phyloP scores from a whole-genome alignment of 2,797 vertebrate genomes.

The Danio tinwini region DNA sequence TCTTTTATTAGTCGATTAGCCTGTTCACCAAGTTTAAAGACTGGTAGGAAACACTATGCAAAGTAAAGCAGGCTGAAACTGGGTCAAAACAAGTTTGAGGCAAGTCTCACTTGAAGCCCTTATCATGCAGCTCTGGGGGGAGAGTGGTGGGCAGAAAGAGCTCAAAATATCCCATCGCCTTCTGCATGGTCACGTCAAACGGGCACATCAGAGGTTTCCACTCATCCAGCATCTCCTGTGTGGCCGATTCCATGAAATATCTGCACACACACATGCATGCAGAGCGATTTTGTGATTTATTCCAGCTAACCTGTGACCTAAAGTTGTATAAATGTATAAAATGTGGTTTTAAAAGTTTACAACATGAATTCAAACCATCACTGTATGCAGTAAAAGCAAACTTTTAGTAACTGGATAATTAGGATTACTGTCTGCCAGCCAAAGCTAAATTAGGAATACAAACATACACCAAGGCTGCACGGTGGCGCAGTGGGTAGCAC shows the following conservation, averaged over 20 bases:
- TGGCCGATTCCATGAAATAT: constrained; percentile 91
- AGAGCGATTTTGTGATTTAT: not conserved
- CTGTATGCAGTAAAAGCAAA: not conserved
- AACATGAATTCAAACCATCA: not conserved
- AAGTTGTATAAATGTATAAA: not conserved
- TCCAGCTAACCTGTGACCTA: not conserved
- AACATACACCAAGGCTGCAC: not conserved
- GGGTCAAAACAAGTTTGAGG: not conserved
- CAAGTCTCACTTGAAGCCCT: constrained; percentile 90
- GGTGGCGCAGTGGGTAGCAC: no score
- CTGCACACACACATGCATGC: constrained; percentile 67
- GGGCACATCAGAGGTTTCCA: constrained; percentile 97
- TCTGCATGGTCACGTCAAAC: constrained; percentile 98
- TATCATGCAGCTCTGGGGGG: constrained; percentile 91
- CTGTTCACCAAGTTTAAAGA: not conserved
- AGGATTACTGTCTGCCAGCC: not conserved
- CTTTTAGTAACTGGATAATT: constrained; percentile 10
- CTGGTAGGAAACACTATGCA: not conserved
- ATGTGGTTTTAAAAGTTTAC: not conserved
- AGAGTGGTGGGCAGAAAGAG: constrained; percentile 95
- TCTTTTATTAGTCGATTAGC: no score
- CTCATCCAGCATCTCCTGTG: constrained; percentile 95
- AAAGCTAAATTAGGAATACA: not conserved
- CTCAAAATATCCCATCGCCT: constrained; percentile 95
- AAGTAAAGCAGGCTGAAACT: not conserved